Evolutionary conservation across 2,888 invertebrate species (phyloP), one percentile per base, ranked within the genome.

Genomic region (Oligia strigilis): DNA sequence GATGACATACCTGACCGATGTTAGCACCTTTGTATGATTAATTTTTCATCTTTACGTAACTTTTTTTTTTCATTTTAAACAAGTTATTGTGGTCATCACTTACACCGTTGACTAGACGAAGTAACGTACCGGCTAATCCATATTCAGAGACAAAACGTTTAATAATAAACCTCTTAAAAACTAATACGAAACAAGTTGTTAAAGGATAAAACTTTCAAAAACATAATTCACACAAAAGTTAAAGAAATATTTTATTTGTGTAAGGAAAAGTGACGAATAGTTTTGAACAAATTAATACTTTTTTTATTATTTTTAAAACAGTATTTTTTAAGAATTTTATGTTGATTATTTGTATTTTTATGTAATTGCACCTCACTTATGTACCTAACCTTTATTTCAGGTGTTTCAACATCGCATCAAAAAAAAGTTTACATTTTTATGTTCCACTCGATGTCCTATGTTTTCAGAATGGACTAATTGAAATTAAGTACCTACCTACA

Each of bases 51-150:
- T 6, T 17, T 71, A 17, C 23, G 11, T 14, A 14, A 6, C 0
- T 14, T 13, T 29, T 40, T 19, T 43, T 19, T 52, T 46, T 46
- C 4, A 23, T 58, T 19, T 40, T 36, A 36, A 17, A 6, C 49
- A 74, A 64, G 66, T 77, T 9, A 80, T 69, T 87, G 80, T 90
- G 90, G 87, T 86, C 91, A 89, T 84, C 87, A 87, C 84, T 49
- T 49, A 82, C 80, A 88, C 84, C 87, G 86, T 90, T 94, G 94
- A 94, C 94, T 94, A 94, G 94, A 94, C 90, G 88, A 91, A 89
- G 90, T 90, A 91, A 86, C 85, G 85, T 90, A 86, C 88, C 89
- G 90, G 89, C 87, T 87, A 82, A 85, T 83, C 82, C 72, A 77
- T 60, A 73, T 76, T 78, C 76, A 84, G 64, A 87, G 84, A 84